Evolutionary conservation across 2,888 invertebrate genomes (phyloP).

Genomic region (Cinara cedri): DNA sequence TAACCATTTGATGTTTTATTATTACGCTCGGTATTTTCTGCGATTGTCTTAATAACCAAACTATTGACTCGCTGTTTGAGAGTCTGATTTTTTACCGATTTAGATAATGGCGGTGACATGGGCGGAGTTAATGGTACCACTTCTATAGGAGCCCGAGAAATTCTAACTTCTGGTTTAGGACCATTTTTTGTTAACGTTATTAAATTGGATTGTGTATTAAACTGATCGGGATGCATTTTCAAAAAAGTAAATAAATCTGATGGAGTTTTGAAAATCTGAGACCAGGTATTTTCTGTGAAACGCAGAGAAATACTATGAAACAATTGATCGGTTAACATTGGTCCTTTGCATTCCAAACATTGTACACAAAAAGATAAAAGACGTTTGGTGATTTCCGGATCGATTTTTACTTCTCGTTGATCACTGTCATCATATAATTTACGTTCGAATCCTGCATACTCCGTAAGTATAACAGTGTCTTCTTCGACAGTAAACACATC

Average conservation of each 20-base stretch:
- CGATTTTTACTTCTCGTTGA: constrained; percentile 72
- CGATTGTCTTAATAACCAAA: constrained; percentile 85
- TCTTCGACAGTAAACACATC: constrained; percentile 82
- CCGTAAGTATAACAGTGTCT: constrained; percentile 80
- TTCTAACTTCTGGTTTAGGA: constrained; percentile 60
- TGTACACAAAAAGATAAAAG: constrained; percentile 82
- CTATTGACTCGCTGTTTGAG: constrained; percentile 87
- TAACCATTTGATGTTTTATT: constrained; percentile 39
- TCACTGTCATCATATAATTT: constrained; percentile 75
- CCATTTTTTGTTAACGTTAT: constrained; percentile 52
- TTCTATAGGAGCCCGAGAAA: constrained; percentile 65
- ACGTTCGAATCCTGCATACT: constrained; percentile 71
- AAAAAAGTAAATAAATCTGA: constrained; percentile 89
- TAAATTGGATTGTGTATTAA: constrained; percentile 86
- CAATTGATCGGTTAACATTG: constrained; percentile 84
- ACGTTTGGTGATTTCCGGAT: constrained; percentile 82
- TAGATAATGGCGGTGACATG: constrained; percentile 59
- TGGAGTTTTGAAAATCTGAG: constrained; percentile 87
- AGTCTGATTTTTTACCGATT: constrained; percentile 71
- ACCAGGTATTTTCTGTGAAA: constrained; percentile 79
- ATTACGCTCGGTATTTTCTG: constrained; percentile 75
- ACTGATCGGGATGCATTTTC: constrained; percentile 91
- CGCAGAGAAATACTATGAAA: constrained; percentile 80
- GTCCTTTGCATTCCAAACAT: constrained; percentile 81
- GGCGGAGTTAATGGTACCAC: constrained; percentile 57